Evolutionary conservation across 1,140 invertebrate species (phyloP).

Genomic region (Calephelis nemesis): DNA sequence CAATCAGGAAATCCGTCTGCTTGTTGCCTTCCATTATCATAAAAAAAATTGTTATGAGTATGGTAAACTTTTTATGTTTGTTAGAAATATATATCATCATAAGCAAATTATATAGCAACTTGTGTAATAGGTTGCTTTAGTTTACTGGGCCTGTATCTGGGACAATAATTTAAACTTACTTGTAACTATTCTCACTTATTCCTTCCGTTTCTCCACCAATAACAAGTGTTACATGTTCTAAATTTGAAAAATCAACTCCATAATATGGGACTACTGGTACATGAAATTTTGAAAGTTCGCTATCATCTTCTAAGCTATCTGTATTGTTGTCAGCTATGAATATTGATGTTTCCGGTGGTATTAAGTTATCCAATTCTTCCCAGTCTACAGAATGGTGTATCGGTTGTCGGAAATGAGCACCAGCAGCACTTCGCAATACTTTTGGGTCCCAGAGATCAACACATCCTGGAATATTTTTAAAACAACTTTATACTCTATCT

Average conservation of each 20-base stretch:
- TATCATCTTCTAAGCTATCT: constrained; percentile 35
- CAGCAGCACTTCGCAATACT: constrained; percentile 89
- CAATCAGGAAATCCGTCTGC: no score
- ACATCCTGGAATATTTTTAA: constrained; percentile 83
- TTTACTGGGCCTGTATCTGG: neutral
- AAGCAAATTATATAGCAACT: no score
- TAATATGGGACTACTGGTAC: constrained; percentile 84
- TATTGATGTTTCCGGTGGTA: constrained; percentile 79
- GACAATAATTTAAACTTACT: constrained; percentile 29
- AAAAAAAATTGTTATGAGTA: no score
- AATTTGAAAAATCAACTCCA: constrained; percentile 78
- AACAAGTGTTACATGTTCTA: constrained; percentile 82
- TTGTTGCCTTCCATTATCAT: no score
- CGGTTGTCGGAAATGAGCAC: constrained; percentile 90
- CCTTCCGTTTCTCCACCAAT: constrained; percentile 95
- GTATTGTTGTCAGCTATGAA: constrained; percentile 87
- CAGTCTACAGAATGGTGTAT: constrained; percentile 83
- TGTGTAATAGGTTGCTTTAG: neutral
- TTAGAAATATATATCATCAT: no score
- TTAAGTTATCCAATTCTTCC: constrained; percentile 80
- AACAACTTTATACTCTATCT: no score
- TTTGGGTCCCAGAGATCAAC: constrained; percentile 94
- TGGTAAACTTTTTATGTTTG: no score
- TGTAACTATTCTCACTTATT: constrained; percentile 83
- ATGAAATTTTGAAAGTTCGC: constrained; percentile 22